Conservation (phyloP, 2,113 vertebrate genomes). For the Procapra przewalskii region DNA sequence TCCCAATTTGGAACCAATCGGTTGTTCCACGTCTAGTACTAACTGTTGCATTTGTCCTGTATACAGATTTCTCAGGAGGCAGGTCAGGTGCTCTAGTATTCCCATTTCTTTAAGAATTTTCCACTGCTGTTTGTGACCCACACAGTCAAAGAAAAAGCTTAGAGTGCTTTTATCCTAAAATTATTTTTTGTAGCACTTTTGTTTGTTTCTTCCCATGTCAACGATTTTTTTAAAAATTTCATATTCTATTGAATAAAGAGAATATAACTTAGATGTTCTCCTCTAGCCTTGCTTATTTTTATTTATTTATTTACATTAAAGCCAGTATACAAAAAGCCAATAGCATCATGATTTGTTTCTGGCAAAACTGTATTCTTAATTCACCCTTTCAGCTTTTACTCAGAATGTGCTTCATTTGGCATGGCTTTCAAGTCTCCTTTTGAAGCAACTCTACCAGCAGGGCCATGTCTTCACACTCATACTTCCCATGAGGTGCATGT, state of each 20-base stretch:
- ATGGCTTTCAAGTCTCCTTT: background rate
- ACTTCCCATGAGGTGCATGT: background rate
- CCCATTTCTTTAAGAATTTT: background rate
- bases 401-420: background rate
- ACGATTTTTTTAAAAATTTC: background rate
- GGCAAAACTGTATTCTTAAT: background rate
- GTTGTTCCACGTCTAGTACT: background rate
- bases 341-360: background rate
- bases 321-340: background rate
- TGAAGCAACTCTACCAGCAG: background rate
- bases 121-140: background rate
- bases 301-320: background rate
- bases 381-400: background rate
- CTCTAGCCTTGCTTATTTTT: background rate
- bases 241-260: background rate
- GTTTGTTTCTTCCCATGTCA: background rate
- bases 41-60: background rate
- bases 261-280: background rate
- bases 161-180: background rate
- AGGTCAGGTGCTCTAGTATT: background rate
- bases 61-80: background rate
- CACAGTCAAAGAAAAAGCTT: background rate
- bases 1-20: background rate
- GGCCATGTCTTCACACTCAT: background rate
- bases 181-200: background rate